phyloP scores from a whole-genome alignment of 2,888 invertebrate species.

The Prenolepis imparis region DNA sequence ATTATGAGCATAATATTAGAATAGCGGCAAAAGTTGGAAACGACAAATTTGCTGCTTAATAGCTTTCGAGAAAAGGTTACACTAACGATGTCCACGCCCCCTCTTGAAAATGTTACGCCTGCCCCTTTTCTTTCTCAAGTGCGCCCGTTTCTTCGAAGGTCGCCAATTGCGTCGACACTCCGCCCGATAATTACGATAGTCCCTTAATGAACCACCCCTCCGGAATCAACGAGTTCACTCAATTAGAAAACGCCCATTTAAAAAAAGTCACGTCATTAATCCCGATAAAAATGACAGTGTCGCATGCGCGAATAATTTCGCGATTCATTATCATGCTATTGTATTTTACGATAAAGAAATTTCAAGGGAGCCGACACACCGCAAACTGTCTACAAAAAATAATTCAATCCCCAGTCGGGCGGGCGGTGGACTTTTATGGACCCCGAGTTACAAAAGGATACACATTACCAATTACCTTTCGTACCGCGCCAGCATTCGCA shows the following conservation, averaged over 20 bases:
- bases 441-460: conserved; percentile 46
- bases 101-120: conserved; percentile 55
- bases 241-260: conserved; percentile 45
- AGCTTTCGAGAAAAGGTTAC: conserved; percentile 63
- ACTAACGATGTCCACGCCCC: conserved; percentile 83
- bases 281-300: neutral
- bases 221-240: conserved; percentile 38
- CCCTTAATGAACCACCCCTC: conserved; percentile 62
- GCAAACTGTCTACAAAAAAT: conserved; percentile 23
- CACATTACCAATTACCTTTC: conserved; percentile 55
- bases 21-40: conserved; percentile 4
- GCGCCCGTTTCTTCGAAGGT: conserved; percentile 59
- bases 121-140: conserved; percentile 64
- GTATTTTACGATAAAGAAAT: neutral
- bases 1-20: conserved; percentile 6
- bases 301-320: neutral
- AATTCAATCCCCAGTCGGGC: conserved; percentile 38
- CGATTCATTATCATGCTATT: conserved; percentile 13
- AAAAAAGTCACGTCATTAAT: conserved; percentile 22
- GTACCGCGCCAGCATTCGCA: conserved; percentile 46
- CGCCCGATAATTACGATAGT: conserved; percentile 71
- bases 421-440: conserved; percentile 12
- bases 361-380: neutral
- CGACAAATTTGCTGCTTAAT: conserved; percentile 38
- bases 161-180: conserved; percentile 59